Evolutionary conservation across 2,888 invertebrate genomes (phyloP), one percentile per base, ranked within the genome.

Genomic region (Agrilus biguttatus): DNA sequence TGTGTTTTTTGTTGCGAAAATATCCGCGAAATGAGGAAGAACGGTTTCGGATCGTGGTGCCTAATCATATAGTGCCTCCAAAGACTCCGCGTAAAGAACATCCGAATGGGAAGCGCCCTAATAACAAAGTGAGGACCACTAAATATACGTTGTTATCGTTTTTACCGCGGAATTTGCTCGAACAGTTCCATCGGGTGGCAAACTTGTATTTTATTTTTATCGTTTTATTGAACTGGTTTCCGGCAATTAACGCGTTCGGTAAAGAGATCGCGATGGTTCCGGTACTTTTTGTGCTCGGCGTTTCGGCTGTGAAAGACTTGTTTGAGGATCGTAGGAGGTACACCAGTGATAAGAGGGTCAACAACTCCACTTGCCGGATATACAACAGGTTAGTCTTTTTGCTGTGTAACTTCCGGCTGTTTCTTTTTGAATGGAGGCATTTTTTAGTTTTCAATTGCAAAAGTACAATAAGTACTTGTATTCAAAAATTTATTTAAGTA

Each of bases 151-250:
- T 90, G 46, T 71, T 93, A 52, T 92, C 90, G 54, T 97, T 97
- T 70, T 70, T 97, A 60, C 95, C 96, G 45, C 87, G 93, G 68
- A 96, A 96, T 69, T 72, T 97, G 47, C 78, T 95, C 66, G 95
- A 96, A 71, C 96, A 97, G 70, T 95, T 97, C 67, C 95, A 95
- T 68, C 80, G 96, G 48, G 89, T 93, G 61, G 96, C 96, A 49
- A 97, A 97, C 74, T 74, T 97, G 59, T 97, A 96, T 72, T 97
- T 97, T 69, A 84, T 96, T 61, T 89, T 93, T 63, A 93, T 97
- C 63, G 92, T 95, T 56, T 70, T 93, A 55, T 76, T 96, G 50
- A 96, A 96, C 70, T 95, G 92, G 92, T 83, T 95, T 61, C 93
- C 93, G 3, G 79, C 83, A 33, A 87, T 93, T 48, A 89, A 87